Evolutionary conservation across 1,140 invertebrate species (phyloP), one percentile per base, ranked within the genome.

Genomic region (Rhyzopertha dominica): DNA sequence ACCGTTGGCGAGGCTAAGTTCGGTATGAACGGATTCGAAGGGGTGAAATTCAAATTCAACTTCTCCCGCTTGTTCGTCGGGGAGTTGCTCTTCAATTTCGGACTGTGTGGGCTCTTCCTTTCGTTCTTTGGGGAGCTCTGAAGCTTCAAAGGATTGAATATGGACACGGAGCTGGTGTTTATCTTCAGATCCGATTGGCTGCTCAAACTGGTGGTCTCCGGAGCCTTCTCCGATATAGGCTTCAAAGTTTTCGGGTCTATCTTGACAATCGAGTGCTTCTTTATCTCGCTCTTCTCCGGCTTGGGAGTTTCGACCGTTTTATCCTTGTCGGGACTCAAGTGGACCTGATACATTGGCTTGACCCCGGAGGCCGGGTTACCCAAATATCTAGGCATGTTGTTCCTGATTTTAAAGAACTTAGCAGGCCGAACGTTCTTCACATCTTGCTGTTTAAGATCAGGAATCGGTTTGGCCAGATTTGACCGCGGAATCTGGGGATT

Each of bases 241-340:
- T 73, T 73, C 4, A 80, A 48, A 0, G 77, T 79, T 57, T 78
- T 77, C 2, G 77, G 76, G 56, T 80, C 77, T 28, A 79, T 76
- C 54, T 79, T 79, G 40, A 76, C 76, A 56, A 80, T 71, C 39
- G 68, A 47, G 56, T 69, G 30, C 55, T 68, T 51, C 43, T 63
- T 45, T 44, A 57, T 47, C 36, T 63, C 30, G 40, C 53, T 23
- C 43, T 50, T 44, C 28, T 55, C 49, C 5, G 37, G 24, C 29
- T 57, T 56, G 3, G 17, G 22, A 4, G 23, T 9, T 19, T 46
- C 52, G 28, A 39, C 24, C 12, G 20, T 26, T 26, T 55, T 50
- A 5, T 65, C 61, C 31, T 67, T 60, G 22, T 67, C 65, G 0
- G 59, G 53, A 48, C 52, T 63, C 0, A 44, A 28, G 9, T 65